These are phyloP conservation scores for Limenitis camilla DNA, from an alignment of 2,888 invertebrate genomes.

Conservation along the genomic window DNA sequence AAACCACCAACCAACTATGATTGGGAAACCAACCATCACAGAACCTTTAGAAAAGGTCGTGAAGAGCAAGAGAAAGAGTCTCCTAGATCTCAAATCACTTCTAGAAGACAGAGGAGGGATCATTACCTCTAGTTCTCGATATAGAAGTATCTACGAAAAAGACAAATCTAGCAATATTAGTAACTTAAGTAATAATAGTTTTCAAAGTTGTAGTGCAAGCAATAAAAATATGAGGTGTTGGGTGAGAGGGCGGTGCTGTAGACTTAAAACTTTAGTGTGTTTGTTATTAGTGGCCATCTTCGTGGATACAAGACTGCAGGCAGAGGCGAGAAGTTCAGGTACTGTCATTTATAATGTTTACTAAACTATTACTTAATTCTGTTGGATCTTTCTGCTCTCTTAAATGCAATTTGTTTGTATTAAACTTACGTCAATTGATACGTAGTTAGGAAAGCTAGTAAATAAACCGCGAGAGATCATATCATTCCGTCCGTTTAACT, in stretches of 20 bases:
- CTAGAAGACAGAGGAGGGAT: conserved; percentile 65
- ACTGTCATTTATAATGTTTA: conserved; percentile 24
- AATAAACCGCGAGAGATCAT: too few species aligned
- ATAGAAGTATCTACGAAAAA: conserved; percentile 30
- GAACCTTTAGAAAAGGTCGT: conserved; percentile 53
- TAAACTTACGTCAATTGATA: too few species aligned
- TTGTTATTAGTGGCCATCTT: conserved; percentile 54
- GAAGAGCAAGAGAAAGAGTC: conserved; percentile 47
- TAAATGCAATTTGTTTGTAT: too few species aligned
- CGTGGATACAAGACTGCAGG: conserved; percentile 45
- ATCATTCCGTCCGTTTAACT: too few species aligned
- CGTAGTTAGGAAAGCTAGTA: too few species aligned
- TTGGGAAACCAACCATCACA: conserved; percentile 33
- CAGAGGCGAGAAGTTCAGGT: conserved; percentile 66
- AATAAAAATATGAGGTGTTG: conserved; percentile 43
- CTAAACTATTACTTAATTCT: too few species aligned
- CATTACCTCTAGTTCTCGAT: conserved; percentile 28
- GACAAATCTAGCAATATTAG: conserved; percentile 50
- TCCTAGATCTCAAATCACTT: conserved; percentile 61
- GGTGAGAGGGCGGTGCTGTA: conserved; percentile 50
- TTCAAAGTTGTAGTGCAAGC: conserved; percentile 35
- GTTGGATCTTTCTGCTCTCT: too few species aligned
- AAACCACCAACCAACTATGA: conserved; percentile 40
- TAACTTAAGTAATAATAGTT: conserved; percentile 45
- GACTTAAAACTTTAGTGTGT: conserved; percentile 57